Base-by-base conservation (phyloP, 2,888 invertebrate genomes). In the Lasioglossum malachurum region DNA sequence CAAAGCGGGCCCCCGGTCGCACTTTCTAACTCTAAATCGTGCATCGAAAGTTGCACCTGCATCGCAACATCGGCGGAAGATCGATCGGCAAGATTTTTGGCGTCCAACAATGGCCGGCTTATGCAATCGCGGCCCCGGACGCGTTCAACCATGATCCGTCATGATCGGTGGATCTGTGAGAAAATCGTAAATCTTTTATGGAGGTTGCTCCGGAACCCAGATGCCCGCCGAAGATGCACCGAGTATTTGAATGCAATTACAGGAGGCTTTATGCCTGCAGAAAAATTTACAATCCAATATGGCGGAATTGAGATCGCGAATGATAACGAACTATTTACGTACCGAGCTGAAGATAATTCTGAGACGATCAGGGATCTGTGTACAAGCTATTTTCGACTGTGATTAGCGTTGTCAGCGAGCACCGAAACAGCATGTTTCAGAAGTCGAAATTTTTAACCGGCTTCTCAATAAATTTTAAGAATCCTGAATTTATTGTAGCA, bases 21-120 rank as follows among this genome's bases (percentile, higher is more conserved):
- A 86, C 87, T 89, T 90, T 89, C 90, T 88, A 89, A 89, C 83
- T 83, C 72, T 75, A 75, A 79, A 86, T 84, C 82, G 74, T 64
- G 72, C 53, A 80, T 49, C 77, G 79, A 82, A 80, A 75, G 80
- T 79, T 57, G 41, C 81, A 83, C 79, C 81, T 81, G 82, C 72
- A 27, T n/a, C 57, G 57, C 57, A 57, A 57, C 57, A n/a, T 57
- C 57, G 57, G 64, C 16, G 31, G 31, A 31, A 67, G 67, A 69
- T 19, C 23, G 23, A 71, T 71, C 71, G n/a, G 64, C 38, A 78
- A 19, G 35, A 78, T 79, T 83, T 80, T 87, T 75, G 46, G 69
- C 72, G 60, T 19, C 10, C 23, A 60, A 31, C 77, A 74, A 74
- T 41, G 16, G 44, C 16, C n/a, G 41, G 12, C 76, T 87, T 83